Conservation (phyloP, 2,888 invertebrate species). For the Rugalucina vietnamica region DNA sequence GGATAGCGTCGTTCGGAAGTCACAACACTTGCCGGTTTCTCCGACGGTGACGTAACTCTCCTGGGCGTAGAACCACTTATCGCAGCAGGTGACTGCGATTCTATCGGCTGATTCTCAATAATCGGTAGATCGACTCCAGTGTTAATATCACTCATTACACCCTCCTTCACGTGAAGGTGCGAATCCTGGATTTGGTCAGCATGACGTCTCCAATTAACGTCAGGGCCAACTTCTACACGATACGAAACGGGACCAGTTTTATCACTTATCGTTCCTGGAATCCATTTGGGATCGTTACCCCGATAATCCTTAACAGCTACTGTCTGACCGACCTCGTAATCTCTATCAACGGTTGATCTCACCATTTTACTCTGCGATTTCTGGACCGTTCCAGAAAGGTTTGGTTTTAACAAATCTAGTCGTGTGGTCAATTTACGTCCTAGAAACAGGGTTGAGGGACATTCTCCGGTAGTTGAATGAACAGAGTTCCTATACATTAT, state of each 20-base stretch:
- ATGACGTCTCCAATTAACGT: conserved; percentile 32
- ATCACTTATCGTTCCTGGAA: conserved; percentile 15
- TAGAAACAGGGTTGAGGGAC: conserved; percentile 30
- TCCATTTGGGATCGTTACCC: conserved; percentile 15
- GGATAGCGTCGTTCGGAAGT: conserved; percentile 7
- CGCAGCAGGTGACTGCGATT: not conserved
- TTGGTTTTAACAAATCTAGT: conserved; percentile 30
- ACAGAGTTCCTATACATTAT: conserved; percentile 27
- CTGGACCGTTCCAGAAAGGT: conserved; percentile 9
- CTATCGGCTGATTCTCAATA: not conserved
- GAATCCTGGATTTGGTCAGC: conserved; percentile 26
- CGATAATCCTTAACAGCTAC: conserved; percentile 40
- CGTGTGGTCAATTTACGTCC: conserved; percentile 56
- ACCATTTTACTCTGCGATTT: conserved; percentile 34
- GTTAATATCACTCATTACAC: not conserved
- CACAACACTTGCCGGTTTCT: not conserved
- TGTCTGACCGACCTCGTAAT: conserved; percentile 20
- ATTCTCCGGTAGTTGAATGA: conserved; percentile 35
- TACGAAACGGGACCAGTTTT: conserved; percentile 46
- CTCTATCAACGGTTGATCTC: not conserved
- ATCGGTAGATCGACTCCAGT: not conserved
- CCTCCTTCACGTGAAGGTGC: not conserved
- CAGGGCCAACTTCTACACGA: conserved; percentile 36
- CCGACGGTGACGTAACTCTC: not conserved
- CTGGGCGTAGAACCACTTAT: not conserved